Evolutionary conservation across 1,140 invertebrate genomes (phyloP).

Genomic region (Hypsibius dujardini): DNA sequence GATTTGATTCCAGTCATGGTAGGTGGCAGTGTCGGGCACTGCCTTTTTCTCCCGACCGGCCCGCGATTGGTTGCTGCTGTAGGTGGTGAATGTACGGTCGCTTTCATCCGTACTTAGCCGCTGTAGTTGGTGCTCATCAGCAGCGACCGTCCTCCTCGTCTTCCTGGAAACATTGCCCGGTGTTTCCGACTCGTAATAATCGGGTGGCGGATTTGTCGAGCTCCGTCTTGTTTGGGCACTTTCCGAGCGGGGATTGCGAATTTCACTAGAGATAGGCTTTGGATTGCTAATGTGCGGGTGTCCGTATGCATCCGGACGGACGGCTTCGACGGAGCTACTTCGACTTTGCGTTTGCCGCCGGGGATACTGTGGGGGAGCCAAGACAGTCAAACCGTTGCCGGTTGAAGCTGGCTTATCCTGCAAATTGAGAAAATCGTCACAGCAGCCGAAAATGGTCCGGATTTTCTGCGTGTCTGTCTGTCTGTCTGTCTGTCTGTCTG

Average conservation of each 20-base stretch:
- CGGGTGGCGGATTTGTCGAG: constrained; percentile 7
- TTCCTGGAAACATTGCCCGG: not conserved
- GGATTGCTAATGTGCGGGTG: not conserved
- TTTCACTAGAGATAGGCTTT: not conserved
- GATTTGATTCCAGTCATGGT: not conserved
- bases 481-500: too few species aligned
- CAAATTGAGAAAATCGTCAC: not conserved
- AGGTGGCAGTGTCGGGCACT: not conserved
- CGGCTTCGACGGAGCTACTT: constrained; percentile 4
- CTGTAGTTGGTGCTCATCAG: not conserved
- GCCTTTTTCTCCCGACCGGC: not conserved
- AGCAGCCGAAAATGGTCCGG: not conserved
- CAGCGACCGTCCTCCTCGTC: not conserved
- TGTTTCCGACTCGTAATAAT: not conserved
- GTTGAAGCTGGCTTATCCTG: not conserved
- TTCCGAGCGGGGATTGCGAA: not conserved
- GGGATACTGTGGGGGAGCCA: not conserved
- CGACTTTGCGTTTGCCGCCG: not conserved
- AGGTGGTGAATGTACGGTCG: constrained; percentile 6
- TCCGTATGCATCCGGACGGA: not conserved
- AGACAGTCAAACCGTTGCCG: not conserved
- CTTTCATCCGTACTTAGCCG: constrained; percentile 11
- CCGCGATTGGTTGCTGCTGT: not conserved
- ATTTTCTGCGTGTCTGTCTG: not conserved
- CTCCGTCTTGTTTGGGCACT: not conserved